Base-by-base conservation (phyloP, 37 sponge, comb jelly and placozoan species). In the Bolinopsis microptera region DNA sequence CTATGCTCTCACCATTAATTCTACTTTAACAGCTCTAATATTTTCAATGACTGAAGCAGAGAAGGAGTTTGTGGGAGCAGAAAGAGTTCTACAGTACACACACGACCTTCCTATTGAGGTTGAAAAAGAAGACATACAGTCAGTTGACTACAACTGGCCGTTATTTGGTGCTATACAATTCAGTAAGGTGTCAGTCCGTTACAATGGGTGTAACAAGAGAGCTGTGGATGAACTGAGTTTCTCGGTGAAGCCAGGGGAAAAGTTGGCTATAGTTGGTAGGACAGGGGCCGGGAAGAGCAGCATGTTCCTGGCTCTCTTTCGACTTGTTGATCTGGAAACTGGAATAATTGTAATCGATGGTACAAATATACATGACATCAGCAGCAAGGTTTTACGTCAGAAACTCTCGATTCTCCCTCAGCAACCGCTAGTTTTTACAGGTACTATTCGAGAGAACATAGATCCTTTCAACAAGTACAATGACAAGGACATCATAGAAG, bases 271-370 rank as follows among this genome's bases (percentile, higher is more conserved):
- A 0, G 99, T 97, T 26, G 99, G 99, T 16, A 40, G 99, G 9
- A 99, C 99, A 28, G 99, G 99, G 3, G 97, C 99, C 27, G 99
- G 99, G 2, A 99, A 99, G 94, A 96, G 97, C 23, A 97, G 97
- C 41, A 93, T 99, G 35, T 95, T 99, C 68, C 94, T 95, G 32
- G 96, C 95, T 22, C 88, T 99, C 24, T 99, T 99, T 83, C 93
- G 97, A 32, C 92, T 97, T 93, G 95, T 95, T 26, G 95, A 96
- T 33, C 34, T 96, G 1, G 69, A 83, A 32, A 32, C 70, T 68
- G 99, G 99, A 26, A 38, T 68, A 1, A 95, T 99, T 0, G 83
- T 93, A 22, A 92, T 99, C 68, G 99, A 99, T 94, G 95, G 77
- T 18, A 92, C 96, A 27, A 95, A 99, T 70, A 94, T 96, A 0